Evolutionary conservation across 2,113 vertebrate genomes (phyloP).

Genomic region (Mesocricetus auratus): DNA sequence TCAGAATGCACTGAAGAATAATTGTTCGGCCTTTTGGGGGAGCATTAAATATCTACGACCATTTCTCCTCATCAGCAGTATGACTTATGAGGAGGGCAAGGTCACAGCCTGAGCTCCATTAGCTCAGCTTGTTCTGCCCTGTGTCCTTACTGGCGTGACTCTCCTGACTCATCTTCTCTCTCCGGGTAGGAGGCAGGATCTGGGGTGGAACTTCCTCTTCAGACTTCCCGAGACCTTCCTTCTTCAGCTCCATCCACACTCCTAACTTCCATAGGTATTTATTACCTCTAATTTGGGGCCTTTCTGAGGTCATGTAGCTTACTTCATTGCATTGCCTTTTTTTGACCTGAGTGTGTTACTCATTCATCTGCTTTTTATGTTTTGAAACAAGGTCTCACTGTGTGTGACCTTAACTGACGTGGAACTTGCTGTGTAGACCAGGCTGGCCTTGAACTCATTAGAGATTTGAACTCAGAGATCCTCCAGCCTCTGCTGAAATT

Average conservation of each 20-base stretch:
- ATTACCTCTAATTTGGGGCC: neutral
- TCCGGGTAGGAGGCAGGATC: neutral
- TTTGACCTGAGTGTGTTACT: neutral
- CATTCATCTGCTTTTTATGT: neutral
- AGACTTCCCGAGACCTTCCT: neutral
- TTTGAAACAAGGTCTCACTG: neutral
- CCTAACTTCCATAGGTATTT: neutral
- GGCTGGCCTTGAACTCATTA: neutral
- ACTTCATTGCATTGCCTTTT: slow-evolving; percentile 3
- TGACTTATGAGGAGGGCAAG: neutral
- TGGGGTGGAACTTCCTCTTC: neutral
- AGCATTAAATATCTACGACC: neutral
- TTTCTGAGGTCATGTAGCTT: slow-evolving; percentile 2
- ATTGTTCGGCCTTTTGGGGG: neutral
- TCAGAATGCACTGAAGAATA: neutral
- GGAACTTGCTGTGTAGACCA: neutral
- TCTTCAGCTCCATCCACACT: neutral
- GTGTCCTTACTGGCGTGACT: neutral
- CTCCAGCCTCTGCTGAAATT: neutral
- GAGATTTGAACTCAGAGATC: neutral
- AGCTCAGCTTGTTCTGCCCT: neutral
- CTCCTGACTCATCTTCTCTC: neutral
- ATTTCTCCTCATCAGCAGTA: neutral
- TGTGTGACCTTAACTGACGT: neutral
- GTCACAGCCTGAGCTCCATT: neutral